Percentiles rank a stretch among this genome's conserved stretches.
Evolutionary conservation across 2,888 invertebrate genomes (phyloP).

Genomic region (Boloria euphrosyne): DNA sequence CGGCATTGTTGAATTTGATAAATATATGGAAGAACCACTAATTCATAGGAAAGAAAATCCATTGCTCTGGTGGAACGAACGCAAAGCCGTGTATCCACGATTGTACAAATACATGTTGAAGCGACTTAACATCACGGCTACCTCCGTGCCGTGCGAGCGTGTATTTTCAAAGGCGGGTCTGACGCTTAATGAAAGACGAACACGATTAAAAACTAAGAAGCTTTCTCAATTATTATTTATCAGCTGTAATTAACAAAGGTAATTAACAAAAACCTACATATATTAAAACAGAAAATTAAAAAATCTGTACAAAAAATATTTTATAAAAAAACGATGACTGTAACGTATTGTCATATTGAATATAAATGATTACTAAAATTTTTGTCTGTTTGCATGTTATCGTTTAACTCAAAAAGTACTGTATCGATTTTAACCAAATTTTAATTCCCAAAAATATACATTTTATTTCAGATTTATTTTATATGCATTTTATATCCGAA

Average conservation of each 20-base stretch:
- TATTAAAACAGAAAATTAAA: neutral
- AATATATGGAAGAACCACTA: constrained; percentile 38
- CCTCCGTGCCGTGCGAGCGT: constrained; percentile 38
- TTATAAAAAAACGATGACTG: no score
- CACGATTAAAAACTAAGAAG: constrained; percentile 32
- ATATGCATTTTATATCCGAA: no score
- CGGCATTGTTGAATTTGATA: constrained; percentile 39
- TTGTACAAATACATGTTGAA: constrained; percentile 29
- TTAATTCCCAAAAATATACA: no score
- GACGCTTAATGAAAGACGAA: constrained; percentile 28
- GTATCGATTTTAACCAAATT: no score
- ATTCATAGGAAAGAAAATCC: constrained; percentile 33
- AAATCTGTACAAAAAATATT: no score
- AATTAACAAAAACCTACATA: neutral
- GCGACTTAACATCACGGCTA: constrained; percentile 28
- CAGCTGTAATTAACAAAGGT: constrained; percentile 2
- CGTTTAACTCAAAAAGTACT: no score
- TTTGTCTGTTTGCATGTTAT: no score
- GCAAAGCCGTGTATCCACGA: constrained; percentile 35
- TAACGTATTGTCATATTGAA: no score
- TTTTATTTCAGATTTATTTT: no score
- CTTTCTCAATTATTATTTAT: constrained; percentile 23
- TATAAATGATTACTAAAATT: no score
- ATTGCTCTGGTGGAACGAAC: constrained; percentile 35
- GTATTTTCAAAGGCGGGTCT: constrained; percentile 35